Conservation (phyloP, 2,113 vertebrate species). For the Dascyllus trimaculatus region DNA sequence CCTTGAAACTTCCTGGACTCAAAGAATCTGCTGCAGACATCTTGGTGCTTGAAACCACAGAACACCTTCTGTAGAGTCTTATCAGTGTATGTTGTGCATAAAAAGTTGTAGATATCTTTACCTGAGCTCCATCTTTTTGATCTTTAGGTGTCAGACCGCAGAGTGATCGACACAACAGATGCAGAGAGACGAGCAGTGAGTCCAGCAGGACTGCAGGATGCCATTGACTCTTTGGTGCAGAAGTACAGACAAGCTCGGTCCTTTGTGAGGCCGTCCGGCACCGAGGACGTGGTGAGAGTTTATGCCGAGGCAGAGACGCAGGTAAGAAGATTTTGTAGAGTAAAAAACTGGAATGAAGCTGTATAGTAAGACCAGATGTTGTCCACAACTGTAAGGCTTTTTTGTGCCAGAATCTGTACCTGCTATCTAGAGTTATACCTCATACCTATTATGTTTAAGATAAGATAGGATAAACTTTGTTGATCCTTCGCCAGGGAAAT, state of each 20-base stretch:
- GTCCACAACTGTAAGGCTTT: too few species aligned
- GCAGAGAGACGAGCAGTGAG: slow-evolving; percentile 89
- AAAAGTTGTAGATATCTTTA: not conserved
- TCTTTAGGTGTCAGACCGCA: slow-evolving; percentile 89
- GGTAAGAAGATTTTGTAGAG: slow-evolving; percentile 78
- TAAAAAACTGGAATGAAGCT: too few species aligned
- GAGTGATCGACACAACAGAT: slow-evolving; percentile 90
- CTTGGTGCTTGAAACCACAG: too few species aligned
- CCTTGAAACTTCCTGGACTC: too few species aligned
- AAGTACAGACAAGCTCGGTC: slow-evolving; percentile 87
- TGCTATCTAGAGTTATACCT: too few species aligned
- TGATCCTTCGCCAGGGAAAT: too few species aligned
- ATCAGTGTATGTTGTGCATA: not conserved
- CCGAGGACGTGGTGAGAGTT: slow-evolving; percentile 93
- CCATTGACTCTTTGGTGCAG: slow-evolving; percentile 87
- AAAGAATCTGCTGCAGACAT: too few species aligned
- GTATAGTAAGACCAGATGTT: too few species aligned
- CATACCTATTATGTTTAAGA: too few species aligned
- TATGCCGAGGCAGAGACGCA: slow-evolving; percentile 95
- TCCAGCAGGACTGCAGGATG: slow-evolving; percentile 91
- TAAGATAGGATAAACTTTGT: too few species aligned
- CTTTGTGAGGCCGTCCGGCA: slow-evolving; percentile 96
- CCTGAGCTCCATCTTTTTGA: not conserved
- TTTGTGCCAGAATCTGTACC: too few species aligned
- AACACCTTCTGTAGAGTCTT: too few species aligned